phyloP scores from a whole-genome alignment of 2,888 invertebrate species.

The Clepsis dumicolana region DNA sequence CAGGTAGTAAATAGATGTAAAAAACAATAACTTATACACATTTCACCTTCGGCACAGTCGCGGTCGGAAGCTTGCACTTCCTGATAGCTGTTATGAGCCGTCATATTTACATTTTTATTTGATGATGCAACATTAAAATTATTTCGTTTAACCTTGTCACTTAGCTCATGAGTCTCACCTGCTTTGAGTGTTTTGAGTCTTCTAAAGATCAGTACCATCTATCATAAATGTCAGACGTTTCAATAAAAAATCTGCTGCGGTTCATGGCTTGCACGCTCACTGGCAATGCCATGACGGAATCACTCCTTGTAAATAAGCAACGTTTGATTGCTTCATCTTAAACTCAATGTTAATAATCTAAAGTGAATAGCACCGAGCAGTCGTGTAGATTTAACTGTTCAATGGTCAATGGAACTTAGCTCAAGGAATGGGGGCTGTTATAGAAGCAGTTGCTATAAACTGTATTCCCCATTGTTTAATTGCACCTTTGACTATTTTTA shows the following conservation, averaged over 20 bases:
- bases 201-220: constrained; percentile 26
- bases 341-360: background rate
- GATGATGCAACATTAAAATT: constrained; percentile 38
- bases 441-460: background rate
- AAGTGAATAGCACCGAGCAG: background rate
- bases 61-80: constrained; percentile 43
- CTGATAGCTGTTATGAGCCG: constrained; percentile 30
- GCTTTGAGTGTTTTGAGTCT: constrained; percentile 32
- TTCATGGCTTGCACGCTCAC: constrained; percentile 13
- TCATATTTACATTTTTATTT: constrained; percentile 37
- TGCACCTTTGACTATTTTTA: background rate
- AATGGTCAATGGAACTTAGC: background rate
- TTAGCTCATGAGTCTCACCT: constrained; percentile 12
- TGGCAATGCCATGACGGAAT: background rate
- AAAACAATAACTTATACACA: constrained; percentile 40
- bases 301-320: constrained; percentile 4
- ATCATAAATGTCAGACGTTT: constrained; percentile 33
- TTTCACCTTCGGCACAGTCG: constrained; percentile 38
- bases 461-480: background rate
- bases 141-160: constrained; percentile 39
- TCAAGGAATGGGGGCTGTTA: no score
- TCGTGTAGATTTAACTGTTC: background rate
- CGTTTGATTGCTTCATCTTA: constrained; percentile 11
- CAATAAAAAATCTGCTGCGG: background rate
- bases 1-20: constrained; percentile 33